Evolutionary conservation across 2,888 invertebrate genomes (phyloP), one percentile per base, ranked within the genome.

Genomic region (Lypha dubia): DNA sequence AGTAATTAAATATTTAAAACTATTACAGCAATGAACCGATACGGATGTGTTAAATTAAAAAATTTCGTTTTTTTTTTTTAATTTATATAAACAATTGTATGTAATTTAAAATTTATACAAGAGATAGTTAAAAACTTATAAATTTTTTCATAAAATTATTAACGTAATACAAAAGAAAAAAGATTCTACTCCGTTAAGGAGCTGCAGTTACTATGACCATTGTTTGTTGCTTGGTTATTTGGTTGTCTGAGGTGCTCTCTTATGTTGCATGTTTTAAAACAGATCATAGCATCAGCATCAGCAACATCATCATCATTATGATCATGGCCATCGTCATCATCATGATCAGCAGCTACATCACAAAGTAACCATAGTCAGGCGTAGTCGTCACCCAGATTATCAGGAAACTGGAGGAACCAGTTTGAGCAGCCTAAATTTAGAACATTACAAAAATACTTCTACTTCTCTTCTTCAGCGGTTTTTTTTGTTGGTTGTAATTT

Each of bases 371-470:
- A 73, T 67, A 65, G 75, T 56, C 70, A 63, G 80, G 74, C 74
- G 82, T 85, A 75, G 82, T 83, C 85, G 91, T 91, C 90, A 91
- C 91, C 91, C 90, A 91, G 91, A 91, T 91, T 90, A 91, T 90
- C 91, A 89, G 89, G 88, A 88, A 91, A 91, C 91, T 91, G 91
- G 91, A 90, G 90, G 90, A 91, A 90, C 91, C 90, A 90, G 91
- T 91, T 91, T 89, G 76, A 84, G 87, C 89, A 88, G 83, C 90
- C 90, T 90, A 90, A 90, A 90, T 90, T 89, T 90, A 90, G 90
- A 90, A 86, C 77, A 70, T 84, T 84, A 84, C 84, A 81, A 74
- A 77, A 84, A 84, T 84, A 79, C 80, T 77, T 84, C 80, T 73
- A 81, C 83, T 88, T 67, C 73, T 87, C 86, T 84, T 87, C 53